Percentiles rank a stretch among this genome's conserved stretches.
phyloP scores from a whole-genome alignment of 2,888 invertebrate species.

The Argyresthia albistria region DNA sequence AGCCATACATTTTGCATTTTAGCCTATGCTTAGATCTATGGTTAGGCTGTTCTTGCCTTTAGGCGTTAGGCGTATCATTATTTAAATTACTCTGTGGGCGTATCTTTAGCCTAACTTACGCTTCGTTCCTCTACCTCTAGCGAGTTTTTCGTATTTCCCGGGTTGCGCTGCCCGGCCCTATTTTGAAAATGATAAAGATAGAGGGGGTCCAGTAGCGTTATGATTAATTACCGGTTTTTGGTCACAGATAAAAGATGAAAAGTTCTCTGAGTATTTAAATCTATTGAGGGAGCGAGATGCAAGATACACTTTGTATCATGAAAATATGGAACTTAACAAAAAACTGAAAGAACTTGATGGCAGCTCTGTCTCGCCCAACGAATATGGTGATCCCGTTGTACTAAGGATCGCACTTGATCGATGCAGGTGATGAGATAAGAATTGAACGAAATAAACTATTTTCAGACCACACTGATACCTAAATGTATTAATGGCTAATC shows the following conservation, averaged over 20 bases:
- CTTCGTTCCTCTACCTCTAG: too few relatives aligned
- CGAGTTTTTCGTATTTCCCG: too few relatives aligned
- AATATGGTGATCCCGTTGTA: conserved; percentile 47
- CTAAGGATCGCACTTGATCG: conserved; percentile 52
- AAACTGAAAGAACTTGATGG: conserved; percentile 46
- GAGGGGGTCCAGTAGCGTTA: not conserved
- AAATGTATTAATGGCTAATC: not conserved
- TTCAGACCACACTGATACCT: not conserved
- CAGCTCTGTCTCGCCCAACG: conserved; percentile 24
- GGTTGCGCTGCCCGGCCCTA: not conserved
- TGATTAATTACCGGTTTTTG: conserved; percentile 1
- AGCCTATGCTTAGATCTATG: too few relatives aligned
- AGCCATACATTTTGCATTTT: too few relatives aligned
- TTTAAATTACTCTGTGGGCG: too few relatives aligned
- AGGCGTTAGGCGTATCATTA: too few relatives aligned
- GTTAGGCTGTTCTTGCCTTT: too few relatives aligned
- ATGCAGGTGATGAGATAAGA: conserved; percentile 43
- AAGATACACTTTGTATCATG: conserved; percentile 53
- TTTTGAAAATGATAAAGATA: not conserved
- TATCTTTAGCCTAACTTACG: too few relatives aligned
- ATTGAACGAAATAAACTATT: not conserved
- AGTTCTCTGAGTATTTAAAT: conserved; percentile 46
- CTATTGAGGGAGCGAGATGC: conserved; percentile 58
- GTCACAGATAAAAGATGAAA: conserved; percentile 43
- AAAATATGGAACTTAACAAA: conserved; percentile 50